Conservation (phyloP, 37 sponge, comb jelly and placozoan species). For the Mnemiopsis leidyi region DNA sequence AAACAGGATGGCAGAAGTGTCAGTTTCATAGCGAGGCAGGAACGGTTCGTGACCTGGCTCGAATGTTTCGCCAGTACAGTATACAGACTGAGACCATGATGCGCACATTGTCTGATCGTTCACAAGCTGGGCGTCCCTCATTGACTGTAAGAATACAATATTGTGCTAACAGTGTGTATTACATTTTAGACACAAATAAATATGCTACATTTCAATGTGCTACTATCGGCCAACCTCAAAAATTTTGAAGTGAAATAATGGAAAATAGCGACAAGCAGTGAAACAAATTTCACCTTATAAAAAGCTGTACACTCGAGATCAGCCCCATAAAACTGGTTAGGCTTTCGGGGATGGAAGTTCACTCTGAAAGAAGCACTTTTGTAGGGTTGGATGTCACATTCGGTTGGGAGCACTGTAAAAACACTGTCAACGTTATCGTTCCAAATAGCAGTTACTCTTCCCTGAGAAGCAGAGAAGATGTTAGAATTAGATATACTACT, state of each 20-base stretch:
- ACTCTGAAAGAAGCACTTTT: conserved; percentile 75
- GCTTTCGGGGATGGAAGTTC: conserved; percentile 77
- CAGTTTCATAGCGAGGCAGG: conserved; percentile 67
- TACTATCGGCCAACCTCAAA: too few relatives aligned
- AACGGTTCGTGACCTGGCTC: conserved; percentile 70
- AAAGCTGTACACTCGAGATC: conserved; percentile 81
- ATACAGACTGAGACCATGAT: conserved; percentile 82
- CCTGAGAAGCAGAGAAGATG: too few relatives aligned
- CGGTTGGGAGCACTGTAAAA: conserved; percentile 73
- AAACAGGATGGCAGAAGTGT: conserved; percentile 66
- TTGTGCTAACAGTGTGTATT: too few relatives aligned
- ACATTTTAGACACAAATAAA: too few relatives aligned
- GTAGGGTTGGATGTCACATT: conserved; percentile 72
- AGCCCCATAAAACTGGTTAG: conserved; percentile 67
- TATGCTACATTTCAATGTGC: too few relatives aligned
- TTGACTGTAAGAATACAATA: conserved; percentile 14
- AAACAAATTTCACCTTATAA: conserved; percentile 81
- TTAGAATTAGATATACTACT: too few relatives aligned
- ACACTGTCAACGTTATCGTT: conserved; percentile 53
- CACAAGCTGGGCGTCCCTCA: conserved; percentile 68
- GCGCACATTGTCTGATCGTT: conserved; percentile 69
- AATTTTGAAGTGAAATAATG: too few relatives aligned
- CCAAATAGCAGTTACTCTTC: conserved; percentile 53
- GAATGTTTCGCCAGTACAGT: conserved; percentile 80
- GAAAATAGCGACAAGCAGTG: too few relatives aligned